These are phyloP conservation scores for Stegastes partitus DNA, from an alignment of 2,113 vertebrate genomes.

Conservation along the genomic window DNA sequence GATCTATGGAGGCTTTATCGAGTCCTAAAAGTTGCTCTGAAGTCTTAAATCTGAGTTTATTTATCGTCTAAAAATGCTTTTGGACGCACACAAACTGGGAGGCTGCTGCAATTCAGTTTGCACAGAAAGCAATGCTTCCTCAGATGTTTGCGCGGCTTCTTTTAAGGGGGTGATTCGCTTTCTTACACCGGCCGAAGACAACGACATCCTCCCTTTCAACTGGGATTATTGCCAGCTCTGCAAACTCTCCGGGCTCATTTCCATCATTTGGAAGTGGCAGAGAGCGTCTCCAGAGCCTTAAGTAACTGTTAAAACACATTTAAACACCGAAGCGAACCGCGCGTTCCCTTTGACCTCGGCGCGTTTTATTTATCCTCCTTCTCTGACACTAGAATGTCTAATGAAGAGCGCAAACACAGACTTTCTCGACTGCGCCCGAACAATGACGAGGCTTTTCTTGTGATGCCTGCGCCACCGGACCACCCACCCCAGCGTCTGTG, in stretches of 20 bases:
- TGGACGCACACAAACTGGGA: too few species aligned
- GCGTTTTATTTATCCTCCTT: conserved; percentile 75
- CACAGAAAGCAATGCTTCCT: not conserved
- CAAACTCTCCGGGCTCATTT: conserved; percentile 82
- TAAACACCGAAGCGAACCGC: conserved; percentile 69
- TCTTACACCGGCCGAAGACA: conserved; percentile 70
- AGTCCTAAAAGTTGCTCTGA: conserved; percentile 19
- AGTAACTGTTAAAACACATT: conserved; percentile 85
- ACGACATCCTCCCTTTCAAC: conserved; percentile 79
- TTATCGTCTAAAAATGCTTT: not conserved
- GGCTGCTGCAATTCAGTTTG: too few species aligned
- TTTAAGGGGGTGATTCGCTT: conserved; percentile 77
- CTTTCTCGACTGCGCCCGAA: conserved; percentile 54
- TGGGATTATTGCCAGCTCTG: conserved; percentile 85
- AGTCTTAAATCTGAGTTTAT: conserved; percentile 11
- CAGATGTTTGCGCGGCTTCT: conserved; percentile 56
- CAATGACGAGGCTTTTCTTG: conserved; percentile 53
- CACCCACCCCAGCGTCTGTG: conserved; percentile 76
- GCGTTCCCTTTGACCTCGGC: conserved; percentile 77
- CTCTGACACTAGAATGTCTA: conserved; percentile 84
- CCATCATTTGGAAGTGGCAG: conserved; percentile 75
- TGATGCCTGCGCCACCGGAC: conserved; percentile 58
- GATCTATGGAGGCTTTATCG: conserved; percentile 21
- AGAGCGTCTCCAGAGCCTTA: conserved; percentile 60
- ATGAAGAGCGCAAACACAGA: conserved; percentile 85